Base-by-base conservation (phyloP, 2,797 vertebrate species). In the Monodelphis domestica region DNA sequence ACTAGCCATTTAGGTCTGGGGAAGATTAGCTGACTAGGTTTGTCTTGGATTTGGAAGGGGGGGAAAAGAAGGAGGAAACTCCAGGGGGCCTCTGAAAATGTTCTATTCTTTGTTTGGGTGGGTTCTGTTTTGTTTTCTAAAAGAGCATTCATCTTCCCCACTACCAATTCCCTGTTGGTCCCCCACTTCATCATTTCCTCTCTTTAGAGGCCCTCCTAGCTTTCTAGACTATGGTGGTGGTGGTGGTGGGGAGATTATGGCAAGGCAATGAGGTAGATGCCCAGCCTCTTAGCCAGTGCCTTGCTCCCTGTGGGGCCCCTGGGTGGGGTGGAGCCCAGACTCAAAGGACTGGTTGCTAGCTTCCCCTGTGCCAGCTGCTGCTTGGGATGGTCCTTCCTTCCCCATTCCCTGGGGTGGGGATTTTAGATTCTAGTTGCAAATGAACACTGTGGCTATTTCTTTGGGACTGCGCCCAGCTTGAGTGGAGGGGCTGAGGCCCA, bases 21-120 rank as follows among this genome's bases (percentile, higher is more conserved):
- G 21, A 33, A 21, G 87, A 90, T 92, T 57, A 45, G 30, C 94
- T 87, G 92, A 78, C 89, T 0, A 9, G 54, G 78, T 45, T 28
- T 95, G 95, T 95, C 93, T 93, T 94, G 93, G 94, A 95, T 95
- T 96, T 95, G 95, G 33, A 53, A 56, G 28, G 4, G 84, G 90
- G 92, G 94, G 59, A 87, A n/a, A 91, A 90, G 15, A 92, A 90
- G 90, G 63, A 57, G 4, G 92, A 45, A 94, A n/a, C 63, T 93
- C 88, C 57, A 15, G 54, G 57, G 94, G 93, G 53, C 94, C 84
- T 52, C 63, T 30, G 70, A 12, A 88, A 94, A 88, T 21, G 70
- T 45, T 78, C 38, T 10, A 0, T 78, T 78, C 38, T 78, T 28
- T 30, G 93, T 28, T 54, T 78, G 70, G 50, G n/a, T 59, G 52